Evolutionary conservation across 2,888 invertebrate genomes (phyloP), one percentile per base, ranked within the genome.

Genomic region (Epicampocera succincta): DNA sequence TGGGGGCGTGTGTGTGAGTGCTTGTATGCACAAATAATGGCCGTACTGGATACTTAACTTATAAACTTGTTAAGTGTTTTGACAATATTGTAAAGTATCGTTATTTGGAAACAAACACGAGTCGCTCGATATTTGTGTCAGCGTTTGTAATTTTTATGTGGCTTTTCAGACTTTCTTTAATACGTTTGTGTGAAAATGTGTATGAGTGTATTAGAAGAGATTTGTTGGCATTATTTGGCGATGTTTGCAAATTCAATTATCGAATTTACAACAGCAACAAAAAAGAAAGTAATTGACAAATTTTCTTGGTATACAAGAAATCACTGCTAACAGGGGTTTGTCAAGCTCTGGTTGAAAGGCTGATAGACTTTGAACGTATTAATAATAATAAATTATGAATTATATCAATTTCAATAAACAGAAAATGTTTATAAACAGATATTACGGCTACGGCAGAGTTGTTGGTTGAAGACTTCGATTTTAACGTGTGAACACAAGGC

Each of bases 21-120:
- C n/a, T n/a, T 21, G 5, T 50, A 40, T 52, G 17, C 40, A 63
- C 33, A 33, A 33, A 5, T 33, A 33, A 33, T 33, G 33, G 33
- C 33, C 3, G 8, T 4, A 33, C 3, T 33, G 33, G 40, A 61
- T 54, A 61, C 25, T 72, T 72, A 68, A 72, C 72, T 66, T 73
- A 42, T 73, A 68, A 81, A 63, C 56, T 56, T 77, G 61, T 61
- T 69, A 72, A 76, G 56, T 77, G 56, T 21, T 73, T 73, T 73
- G 40, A 63, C 50, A 50, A 50, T 17, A 61, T 13, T 63, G 25
- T 48, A 50, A 29, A 38, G 40, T 21, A 54, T 66, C 48, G 73
- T 73, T 68, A 72, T 76, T 68, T 61, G 48, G 33, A 72, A 76
- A 61, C 60, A n/a, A 75, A 40, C 46, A 60, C 68, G 56, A 60